Evolutionary conservation across 2,888 invertebrate species (phyloP).

Genomic region (Chymomyza amoena): DNA sequence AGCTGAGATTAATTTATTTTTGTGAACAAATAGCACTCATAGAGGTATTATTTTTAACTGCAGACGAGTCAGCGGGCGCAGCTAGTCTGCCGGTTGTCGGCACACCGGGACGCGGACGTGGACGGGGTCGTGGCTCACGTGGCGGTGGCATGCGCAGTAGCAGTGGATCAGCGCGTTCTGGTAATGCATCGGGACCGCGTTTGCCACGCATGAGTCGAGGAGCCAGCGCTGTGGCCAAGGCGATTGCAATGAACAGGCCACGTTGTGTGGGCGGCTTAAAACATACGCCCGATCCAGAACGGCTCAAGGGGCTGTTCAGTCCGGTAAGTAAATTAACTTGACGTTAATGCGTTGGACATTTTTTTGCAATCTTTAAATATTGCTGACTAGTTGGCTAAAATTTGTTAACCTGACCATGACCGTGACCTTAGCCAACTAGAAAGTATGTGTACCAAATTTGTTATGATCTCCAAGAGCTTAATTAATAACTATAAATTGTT

Average conservation of each 20-base stretch:
- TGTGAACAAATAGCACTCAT: too few species aligned
- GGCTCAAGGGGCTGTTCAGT: slow-evolving; percentile 75
- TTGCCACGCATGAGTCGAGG: slow-evolving; percentile 75
- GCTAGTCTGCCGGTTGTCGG: neutral
- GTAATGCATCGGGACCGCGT: slow-evolving; percentile 58
- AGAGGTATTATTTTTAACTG: neutral
- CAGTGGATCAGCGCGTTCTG: slow-evolving; percentile 37
- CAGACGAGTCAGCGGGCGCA: slow-evolving; percentile 48
- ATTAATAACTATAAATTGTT: too few species aligned
- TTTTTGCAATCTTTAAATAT: too few species aligned
- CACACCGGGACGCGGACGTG: slow-evolving; percentile 59
- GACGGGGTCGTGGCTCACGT: slow-evolving; percentile 64
- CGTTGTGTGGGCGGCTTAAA: slow-evolving; percentile 76
- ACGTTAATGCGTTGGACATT: too few species aligned
- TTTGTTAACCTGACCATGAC: too few species aligned
- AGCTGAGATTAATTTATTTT: slow-evolving; percentile 10
- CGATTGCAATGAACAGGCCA: slow-evolving; percentile 71
- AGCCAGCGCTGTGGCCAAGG: slow-evolving; percentile 75
- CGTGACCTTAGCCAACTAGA: too few species aligned
- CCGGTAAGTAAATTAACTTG: slow-evolving; percentile 67
- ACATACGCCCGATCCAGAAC: slow-evolving; percentile 76
- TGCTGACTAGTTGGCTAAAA: too few species aligned
- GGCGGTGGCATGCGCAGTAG: slow-evolving; percentile 35
- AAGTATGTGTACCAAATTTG: too few species aligned
- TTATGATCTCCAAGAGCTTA: too few species aligned